phyloP scores from a whole-genome alignment of 2,797 vertebrate species.

The Aselliscus stoliczkanus region DNA sequence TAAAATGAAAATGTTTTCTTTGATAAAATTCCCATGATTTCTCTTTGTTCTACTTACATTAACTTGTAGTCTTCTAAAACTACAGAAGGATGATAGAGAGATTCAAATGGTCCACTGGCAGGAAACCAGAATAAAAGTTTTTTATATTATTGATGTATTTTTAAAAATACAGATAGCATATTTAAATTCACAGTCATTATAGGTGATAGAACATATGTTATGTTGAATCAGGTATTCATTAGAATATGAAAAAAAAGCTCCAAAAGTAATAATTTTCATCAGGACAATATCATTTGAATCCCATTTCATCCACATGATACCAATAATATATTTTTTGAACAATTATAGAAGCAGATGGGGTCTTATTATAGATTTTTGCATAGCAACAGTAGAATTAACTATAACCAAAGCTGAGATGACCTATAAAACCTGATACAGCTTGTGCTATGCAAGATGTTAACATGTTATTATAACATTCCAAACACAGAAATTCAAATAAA shows the following conservation, averaged over 20 bases:
- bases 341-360: conserved; percentile 53
- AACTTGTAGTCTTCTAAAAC: neutral
- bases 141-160: neutral
- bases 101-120: neutral
- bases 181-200: neutral
- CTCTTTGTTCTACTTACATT: neutral
- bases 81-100: neutral
- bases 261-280: conserved; percentile 30
- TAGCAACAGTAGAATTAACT: conserved; percentile 24
- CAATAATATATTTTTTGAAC: conserved; percentile 42
- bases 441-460: neutral
- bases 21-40: neutral
- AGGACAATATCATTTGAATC: conserved; percentile 40
- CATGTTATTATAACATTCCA: conserved; percentile 28
- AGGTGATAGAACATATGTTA: neutral
- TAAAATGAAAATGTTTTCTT: neutral
- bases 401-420: conserved; percentile 48
- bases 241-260: conserved; percentile 31
- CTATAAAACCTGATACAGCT: conserved; percentile 50
- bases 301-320: conserved; percentile 14
- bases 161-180: neutral
- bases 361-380: conserved; percentile 50
- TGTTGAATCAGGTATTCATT: neutral
- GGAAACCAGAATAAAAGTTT: neutral
- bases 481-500: conserved; percentile 54